Base-by-base conservation (phyloP, 2,113 vertebrate species). In the Diglossa brunneiventris region DNA sequence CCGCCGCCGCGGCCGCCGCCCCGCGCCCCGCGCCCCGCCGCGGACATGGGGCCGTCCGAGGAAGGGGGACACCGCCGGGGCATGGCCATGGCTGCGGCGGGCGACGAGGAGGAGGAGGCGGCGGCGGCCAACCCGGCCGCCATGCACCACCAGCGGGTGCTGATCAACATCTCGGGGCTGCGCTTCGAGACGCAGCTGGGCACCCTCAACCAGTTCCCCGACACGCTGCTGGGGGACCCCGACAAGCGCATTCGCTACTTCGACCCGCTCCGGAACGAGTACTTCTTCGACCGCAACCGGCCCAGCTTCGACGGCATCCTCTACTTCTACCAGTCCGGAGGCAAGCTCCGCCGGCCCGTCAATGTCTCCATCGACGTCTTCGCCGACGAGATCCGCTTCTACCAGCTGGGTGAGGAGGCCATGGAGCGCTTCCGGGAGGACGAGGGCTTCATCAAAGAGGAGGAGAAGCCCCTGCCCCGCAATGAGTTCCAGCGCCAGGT, bases 281-380 rank as follows among this genome's bases (percentile, higher is more conserved):
- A 99, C 97, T 99, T 99, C 90, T 99, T 99, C n/a, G 99, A 99
- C 94, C 98, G 99, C 21, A 99, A 99, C 98, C 97, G 99, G 30
- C 99, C 99, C 67, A 99, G 99, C 90, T 99, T 99, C 52, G 99
- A 99, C 15, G 99, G 98, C 63, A 99, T 99, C 89, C 96, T 99
- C 11, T 99, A 99, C 92, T 99, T 99, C 68, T 99, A 99, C 85
- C 99, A 99, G 98, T 99, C 99, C 0, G 99, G 99, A 1, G 99
- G 99, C 9, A 98, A 99, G 92, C 98, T 99, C 87, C 97, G 99
- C 24, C 96, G 99, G 73, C 99, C 99, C 0, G 99, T 99, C 92
- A 99, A 99, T 2, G 99, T 99, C 83, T 99, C 99, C 18, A 98
- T 99, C 5, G 99, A 99, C 27, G 98, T 99, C 73, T 99, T 99